phyloP scores from a whole-genome alignment of 2,888 invertebrate genomes.

The Bombyx huttoni region DNA sequence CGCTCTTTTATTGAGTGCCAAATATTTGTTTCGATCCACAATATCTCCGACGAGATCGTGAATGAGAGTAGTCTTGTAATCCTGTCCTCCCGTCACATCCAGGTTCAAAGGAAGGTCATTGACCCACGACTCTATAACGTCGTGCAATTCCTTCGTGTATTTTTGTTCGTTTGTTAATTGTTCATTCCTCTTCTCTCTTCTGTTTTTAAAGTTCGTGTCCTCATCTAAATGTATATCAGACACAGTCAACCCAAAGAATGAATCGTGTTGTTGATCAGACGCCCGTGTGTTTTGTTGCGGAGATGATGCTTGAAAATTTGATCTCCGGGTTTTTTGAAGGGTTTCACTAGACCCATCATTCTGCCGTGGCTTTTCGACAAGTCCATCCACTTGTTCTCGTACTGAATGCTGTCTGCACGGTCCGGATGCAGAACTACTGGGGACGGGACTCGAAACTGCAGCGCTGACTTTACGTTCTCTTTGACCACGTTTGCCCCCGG shows the following conservation, averaged over 20 bases:
- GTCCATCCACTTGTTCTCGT: too few species aligned
- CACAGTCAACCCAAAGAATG: conserved; percentile 2
- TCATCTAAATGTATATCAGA: conserved; percentile 6
- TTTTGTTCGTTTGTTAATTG: conserved; percentile 8
- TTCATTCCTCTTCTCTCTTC: neutral
- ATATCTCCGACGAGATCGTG: conserved; percentile 26
- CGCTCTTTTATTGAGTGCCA: conserved; percentile 22
- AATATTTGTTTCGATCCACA: conserved; percentile 30
- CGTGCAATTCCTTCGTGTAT: conserved; percentile 11
- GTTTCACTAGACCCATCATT: conserved; percentile 3
- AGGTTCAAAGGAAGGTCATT: conserved; percentile 12
- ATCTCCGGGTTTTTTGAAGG: conserved; percentile 6
- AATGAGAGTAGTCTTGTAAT: conserved; percentile 12
- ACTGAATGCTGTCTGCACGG: too few species aligned
- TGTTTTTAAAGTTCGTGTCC: neutral
- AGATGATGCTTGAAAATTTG: conserved; percentile 13
- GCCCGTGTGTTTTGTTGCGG: conserved; percentile 7
- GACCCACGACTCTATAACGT: conserved; percentile 19
- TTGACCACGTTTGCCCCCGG: conserved; percentile 9
- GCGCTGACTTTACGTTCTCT: conserved; percentile 5
- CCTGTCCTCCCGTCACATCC: conserved; percentile 8
- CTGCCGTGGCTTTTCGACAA: neutral
- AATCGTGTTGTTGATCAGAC: conserved; percentile 6
- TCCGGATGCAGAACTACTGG: neutral
- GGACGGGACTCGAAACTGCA: neutral